Evolutionary conservation across 1,140 invertebrate species (phyloP).

Genomic region (Megalopta genalis): DNA sequence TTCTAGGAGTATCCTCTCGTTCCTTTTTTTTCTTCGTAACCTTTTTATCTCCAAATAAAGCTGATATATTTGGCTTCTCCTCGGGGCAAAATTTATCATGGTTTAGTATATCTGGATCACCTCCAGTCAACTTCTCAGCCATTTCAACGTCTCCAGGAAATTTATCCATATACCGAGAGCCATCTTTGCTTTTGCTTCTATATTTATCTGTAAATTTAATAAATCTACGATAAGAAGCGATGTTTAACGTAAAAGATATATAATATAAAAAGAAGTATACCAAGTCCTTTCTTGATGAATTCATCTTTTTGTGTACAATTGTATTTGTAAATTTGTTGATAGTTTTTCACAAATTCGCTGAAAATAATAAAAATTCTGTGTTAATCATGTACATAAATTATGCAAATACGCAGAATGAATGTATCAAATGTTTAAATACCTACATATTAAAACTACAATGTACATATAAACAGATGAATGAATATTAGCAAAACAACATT

Average conservation of each 20-base stretch:
- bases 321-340: constrained; percentile 87
- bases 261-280: constrained; percentile 79
- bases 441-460: constrained; percentile 50
- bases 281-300: constrained; percentile 89
- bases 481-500: constrained; percentile 15
- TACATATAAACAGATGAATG: background rate
- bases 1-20: constrained; percentile 58
- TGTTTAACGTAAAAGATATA: background rate
- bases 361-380: constrained; percentile 73
- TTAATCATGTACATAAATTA: background rate
- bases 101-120: constrained; percentile 84
- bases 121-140: constrained; percentile 85
- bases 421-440: constrained; percentile 24
- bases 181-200: constrained; percentile 81
- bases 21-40: constrained; percentile 71
- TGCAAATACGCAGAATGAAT: background rate
- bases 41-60: constrained; percentile 76
- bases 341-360: constrained; percentile 89
- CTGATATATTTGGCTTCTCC: constrained; percentile 80
- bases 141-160: constrained; percentile 86
- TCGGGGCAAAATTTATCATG: constrained; percentile 83
- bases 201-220: constrained; percentile 78
- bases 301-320: constrained; percentile 88
- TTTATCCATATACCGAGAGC: constrained; percentile 84
- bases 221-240: constrained; percentile 8